Percentiles rank a stretch among this genome's conserved stretches.
Conservation (phyloP, 1,140 invertebrate species). For the Aphelinus atriplicis region DNA sequence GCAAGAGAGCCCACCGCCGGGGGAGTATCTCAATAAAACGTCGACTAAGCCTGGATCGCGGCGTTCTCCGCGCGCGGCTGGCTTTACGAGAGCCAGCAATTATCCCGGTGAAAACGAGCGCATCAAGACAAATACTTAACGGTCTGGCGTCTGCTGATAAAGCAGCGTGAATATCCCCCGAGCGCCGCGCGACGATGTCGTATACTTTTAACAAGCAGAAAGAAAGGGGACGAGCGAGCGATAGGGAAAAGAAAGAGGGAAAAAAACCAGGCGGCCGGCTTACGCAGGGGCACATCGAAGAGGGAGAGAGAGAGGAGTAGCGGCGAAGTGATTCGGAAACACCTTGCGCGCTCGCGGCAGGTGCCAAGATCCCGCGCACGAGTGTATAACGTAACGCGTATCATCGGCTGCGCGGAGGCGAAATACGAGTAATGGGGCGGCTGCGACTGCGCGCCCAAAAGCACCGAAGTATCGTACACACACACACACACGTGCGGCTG, state of each 20-base stretch:
- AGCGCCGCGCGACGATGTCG: too few species aligned
- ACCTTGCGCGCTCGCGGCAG: constrained; percentile 56
- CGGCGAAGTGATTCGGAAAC: constrained; percentile 49
- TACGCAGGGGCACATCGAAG: constrained; percentile 8
- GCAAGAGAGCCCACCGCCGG: neutral
- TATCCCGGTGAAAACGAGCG: constrained; percentile 22
- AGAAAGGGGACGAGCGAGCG: too few species aligned
- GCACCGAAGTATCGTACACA: too few species aligned
- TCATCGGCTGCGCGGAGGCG: too few species aligned
- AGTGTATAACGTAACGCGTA: too few species aligned
- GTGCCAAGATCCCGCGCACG: constrained; percentile 46
- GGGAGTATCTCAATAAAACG: constrained; percentile 15
- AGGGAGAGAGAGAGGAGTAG: constrained; percentile 6
- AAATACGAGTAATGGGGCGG: neutral
- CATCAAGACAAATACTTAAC: constrained; percentile 24
- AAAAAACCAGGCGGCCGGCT: too few species aligned
- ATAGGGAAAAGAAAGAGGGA: too few species aligned
- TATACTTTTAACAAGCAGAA: too few species aligned
- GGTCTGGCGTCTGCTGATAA: constrained; percentile 7
- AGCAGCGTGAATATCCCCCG: neutral
- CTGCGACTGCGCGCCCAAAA: neutral
- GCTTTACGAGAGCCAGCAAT: constrained; percentile 12
- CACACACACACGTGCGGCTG: neutral
- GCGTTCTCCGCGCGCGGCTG: neutral
- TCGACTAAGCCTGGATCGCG: neutral